Evolutionary conservation across 2,888 invertebrate genomes (phyloP).

Genomic region (Stenichneumon culpator): DNA sequence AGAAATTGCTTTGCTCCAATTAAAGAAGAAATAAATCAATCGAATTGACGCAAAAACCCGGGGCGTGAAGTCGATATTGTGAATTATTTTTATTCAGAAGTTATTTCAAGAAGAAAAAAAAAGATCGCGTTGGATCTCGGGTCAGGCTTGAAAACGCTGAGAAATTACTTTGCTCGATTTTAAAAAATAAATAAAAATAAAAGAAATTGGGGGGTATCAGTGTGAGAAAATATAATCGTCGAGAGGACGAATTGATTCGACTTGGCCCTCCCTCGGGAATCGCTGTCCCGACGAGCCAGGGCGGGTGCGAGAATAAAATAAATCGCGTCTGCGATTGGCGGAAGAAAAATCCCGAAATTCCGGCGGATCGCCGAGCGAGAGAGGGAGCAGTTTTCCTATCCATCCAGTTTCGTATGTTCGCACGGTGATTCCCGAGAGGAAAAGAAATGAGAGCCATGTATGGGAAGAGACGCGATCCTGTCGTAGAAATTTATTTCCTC

Average conservation of each 20-base stretch:
- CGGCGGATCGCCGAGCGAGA: slow-evolving; percentile 31
- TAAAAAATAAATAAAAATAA: background rate
- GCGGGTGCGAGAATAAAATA: slow-evolving; percentile 15
- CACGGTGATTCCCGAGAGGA: slow-evolving; percentile 47
- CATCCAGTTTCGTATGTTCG: slow-evolving; percentile 28
- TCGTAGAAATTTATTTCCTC: slow-evolving; percentile 61
- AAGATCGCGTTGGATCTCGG: background rate
- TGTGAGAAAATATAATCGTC: slow-evolving; percentile 40
- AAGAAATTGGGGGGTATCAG: background rate
- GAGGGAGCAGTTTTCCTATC: background rate
- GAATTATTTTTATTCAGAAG: no score
- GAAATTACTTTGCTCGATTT: background rate
- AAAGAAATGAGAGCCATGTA: slow-evolving; percentile 28
- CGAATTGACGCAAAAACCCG: no score
- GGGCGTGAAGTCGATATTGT: no score
- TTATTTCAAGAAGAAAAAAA: background rate
- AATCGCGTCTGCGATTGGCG: slow-evolving; percentile 38
- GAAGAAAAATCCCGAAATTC: slow-evolving; percentile 47
- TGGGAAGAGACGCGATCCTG: slow-evolving; percentile 36
- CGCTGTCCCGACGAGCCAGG: slow-evolving; percentile 14
- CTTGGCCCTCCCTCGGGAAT: slow-evolving; percentile 43
- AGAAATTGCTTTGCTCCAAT: background rate
- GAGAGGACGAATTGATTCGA: slow-evolving; percentile 53
- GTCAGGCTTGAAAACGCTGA: background rate
- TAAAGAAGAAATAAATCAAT: no score